Evolutionary conservation across 2,888 invertebrate species (phyloP).

Genomic region (Creontiades dilutus): DNA sequence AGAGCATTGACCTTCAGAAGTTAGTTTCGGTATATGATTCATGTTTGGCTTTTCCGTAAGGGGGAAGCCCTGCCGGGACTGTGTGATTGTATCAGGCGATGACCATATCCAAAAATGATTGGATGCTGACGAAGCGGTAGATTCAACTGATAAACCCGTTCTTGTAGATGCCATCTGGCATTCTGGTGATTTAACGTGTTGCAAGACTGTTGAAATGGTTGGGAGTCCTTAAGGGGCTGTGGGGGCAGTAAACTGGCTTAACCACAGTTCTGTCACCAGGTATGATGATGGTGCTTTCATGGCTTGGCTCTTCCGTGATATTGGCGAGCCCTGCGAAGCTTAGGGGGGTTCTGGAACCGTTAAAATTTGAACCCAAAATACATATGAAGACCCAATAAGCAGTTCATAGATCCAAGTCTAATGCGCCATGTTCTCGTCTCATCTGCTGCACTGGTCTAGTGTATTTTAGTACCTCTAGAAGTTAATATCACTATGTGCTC

Average conservation of each 20-base stretch:
- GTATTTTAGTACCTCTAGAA: slow-evolving; percentile 83
- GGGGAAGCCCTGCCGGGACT: slow-evolving; percentile 67
- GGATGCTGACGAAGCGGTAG: slow-evolving; percentile 73
- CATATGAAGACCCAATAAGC: no score
- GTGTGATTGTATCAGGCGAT: slow-evolving; percentile 68
- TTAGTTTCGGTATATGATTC: slow-evolving; percentile 92
- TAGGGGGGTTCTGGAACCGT: no score
- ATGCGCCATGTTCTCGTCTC: no score
- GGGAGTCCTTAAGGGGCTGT: slow-evolving; percentile 73
- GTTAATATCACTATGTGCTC: slow-evolving; percentile 92
- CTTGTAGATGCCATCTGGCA: slow-evolving; percentile 66
- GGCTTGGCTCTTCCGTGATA: slow-evolving; percentile 79
- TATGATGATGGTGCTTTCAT: slow-evolving; percentile 80
- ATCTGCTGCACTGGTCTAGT: no score
- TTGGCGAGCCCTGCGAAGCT: slow-evolving; percentile 77
- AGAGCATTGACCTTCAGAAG: slow-evolving; percentile 88
- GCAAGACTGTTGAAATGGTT: slow-evolving; percentile 72
- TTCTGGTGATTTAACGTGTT: slow-evolving; percentile 73
- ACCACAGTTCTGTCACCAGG: slow-evolving; percentile 77
- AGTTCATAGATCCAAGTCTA: no score
- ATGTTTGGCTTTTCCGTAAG: slow-evolving; percentile 93
- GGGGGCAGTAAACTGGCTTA: slow-evolving; percentile 75
- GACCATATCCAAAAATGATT: slow-evolving; percentile 62
- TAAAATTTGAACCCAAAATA: no score
- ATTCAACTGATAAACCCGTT: slow-evolving; percentile 75